These are phyloP conservation scores for Sorex maritimensis DNA, from an alignment of 2,797 vertebrate genomes.

Conservation along the genomic window DNA sequence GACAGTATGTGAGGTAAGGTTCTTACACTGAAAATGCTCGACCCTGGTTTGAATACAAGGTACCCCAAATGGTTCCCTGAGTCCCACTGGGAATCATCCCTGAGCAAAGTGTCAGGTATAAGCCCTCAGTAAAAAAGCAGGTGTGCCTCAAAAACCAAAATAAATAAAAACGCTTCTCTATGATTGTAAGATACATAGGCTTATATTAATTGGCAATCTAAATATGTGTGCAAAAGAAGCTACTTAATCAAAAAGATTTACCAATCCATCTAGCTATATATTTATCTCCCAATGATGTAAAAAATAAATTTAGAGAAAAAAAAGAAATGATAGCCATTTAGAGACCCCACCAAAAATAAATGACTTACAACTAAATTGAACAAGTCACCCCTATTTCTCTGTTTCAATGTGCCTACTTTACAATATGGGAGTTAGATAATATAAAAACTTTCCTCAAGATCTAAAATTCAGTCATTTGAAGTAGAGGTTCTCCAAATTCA, in stretches of 20 bases:
- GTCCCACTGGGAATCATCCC: too few relatives aligned
- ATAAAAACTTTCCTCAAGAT: background rate
- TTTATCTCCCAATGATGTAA: background rate
- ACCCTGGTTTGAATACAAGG: too few relatives aligned
- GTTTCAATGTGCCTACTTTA: background rate
- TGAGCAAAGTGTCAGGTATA: too few relatives aligned
- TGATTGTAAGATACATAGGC: constrained; percentile 22
- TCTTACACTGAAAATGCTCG: too few relatives aligned
- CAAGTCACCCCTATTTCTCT: constrained; percentile 13
- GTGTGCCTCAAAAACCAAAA: too few relatives aligned
- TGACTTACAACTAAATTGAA: background rate
- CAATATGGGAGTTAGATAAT: background rate
- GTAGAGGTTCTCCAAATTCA: constrained; percentile 30
- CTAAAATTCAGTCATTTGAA: constrained; percentile 25
- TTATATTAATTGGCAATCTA: constrained; percentile 11
- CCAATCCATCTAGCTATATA: background rate
- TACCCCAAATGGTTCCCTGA: too few relatives aligned
- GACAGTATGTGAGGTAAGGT: too few relatives aligned
- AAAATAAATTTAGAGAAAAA: background rate
- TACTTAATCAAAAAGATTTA: background rate
- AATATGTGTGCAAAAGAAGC: background rate
- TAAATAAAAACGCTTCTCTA: background rate
- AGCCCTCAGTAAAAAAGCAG: too few relatives aligned
- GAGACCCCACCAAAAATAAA: background rate
- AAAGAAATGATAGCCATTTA: background rate